A percentile compares a stretch with the other conserved stretches of the same genome.
Evolutionary conservation across 92 coral and sea anemone species (phyloP).

Genomic region (Porites divaricata): DNA sequence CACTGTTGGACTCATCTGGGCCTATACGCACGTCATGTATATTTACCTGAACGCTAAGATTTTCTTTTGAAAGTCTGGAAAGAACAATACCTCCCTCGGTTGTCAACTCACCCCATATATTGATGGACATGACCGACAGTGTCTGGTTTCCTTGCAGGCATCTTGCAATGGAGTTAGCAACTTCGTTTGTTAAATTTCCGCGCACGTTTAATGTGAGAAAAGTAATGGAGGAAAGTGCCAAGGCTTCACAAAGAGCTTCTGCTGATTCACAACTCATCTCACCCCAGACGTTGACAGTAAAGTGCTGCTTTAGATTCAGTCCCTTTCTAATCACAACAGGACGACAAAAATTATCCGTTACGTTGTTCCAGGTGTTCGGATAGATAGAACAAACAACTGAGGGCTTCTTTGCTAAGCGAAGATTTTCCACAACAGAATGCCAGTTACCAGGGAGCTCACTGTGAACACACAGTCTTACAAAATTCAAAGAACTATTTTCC

Average conservation of each 20-base stretch:
- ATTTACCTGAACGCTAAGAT: background rate
- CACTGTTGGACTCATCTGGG: background rate
- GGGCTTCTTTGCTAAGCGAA: background rate
- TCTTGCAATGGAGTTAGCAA: background rate
- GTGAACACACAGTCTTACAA: background rate
- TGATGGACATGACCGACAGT: background rate
- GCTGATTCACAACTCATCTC: background rate
- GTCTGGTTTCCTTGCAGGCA: background rate
- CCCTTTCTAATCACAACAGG: background rate
- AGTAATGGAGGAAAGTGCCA: background rate
- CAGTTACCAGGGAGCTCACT: slow-evolving; percentile 19
- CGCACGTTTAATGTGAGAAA: background rate
- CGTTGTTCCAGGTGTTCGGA: slow-evolving; percentile 3
- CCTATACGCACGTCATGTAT: background rate
- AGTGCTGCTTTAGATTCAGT: background rate
- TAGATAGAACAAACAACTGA: background rate
- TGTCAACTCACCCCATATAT: slow-evolving; percentile 7
- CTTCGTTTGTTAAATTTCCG: background rate
- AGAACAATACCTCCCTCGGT: background rate
- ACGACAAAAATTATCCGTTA: background rate
- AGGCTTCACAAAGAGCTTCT: background rate
- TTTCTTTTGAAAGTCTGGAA: background rate
- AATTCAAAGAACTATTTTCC: background rate
- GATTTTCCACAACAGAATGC: background rate
- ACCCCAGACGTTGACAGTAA: slow-evolving; percentile 6